A percentile compares a stretch with the other conserved stretches of the same genome.
phyloP scores from a whole-genome alignment of 2,113 vertebrate genomes.

The Protobothrops flavoviridis region DNA sequence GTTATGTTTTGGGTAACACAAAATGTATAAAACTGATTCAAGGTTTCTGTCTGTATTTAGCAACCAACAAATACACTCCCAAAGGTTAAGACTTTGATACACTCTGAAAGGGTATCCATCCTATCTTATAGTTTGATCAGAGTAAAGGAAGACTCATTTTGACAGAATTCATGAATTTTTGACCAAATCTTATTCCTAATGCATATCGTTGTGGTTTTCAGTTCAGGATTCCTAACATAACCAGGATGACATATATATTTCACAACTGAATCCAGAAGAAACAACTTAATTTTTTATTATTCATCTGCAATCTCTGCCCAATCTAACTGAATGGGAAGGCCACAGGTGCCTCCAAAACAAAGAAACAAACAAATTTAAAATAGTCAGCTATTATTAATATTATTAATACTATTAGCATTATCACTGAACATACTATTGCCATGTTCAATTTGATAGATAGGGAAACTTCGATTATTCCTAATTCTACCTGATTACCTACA shows the following conservation, averaged over 20 bases:
- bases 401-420: neutral
- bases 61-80: neutral
- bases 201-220: neutral
- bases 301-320: conserved; percentile 62
- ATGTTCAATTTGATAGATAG: neutral
- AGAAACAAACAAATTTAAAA: conserved; percentile 53
- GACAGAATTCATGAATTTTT: neutral
- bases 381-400: rapidly evolving
- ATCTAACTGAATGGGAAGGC: conserved; percentile 36
- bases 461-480: neutral
- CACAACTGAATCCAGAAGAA: conserved; percentile 62
- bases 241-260: conserved; percentile 63
- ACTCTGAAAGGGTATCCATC: neutral
- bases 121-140: neutral
- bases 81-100: neutral
- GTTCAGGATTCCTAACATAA: conserved; percentile 22
- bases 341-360: conserved; percentile 57
- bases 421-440: neutral
- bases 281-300: conserved; percentile 48
- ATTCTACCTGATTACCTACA: neutral
- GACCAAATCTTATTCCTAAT: neutral
- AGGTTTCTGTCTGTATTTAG: neutral
- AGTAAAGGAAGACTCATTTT: neutral
- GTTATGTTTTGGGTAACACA: neutral
- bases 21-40: neutral